Evolutionary conservation across 2,113 vertebrate genomes (phyloP).

Genomic region (Micromys minutus): DNA sequence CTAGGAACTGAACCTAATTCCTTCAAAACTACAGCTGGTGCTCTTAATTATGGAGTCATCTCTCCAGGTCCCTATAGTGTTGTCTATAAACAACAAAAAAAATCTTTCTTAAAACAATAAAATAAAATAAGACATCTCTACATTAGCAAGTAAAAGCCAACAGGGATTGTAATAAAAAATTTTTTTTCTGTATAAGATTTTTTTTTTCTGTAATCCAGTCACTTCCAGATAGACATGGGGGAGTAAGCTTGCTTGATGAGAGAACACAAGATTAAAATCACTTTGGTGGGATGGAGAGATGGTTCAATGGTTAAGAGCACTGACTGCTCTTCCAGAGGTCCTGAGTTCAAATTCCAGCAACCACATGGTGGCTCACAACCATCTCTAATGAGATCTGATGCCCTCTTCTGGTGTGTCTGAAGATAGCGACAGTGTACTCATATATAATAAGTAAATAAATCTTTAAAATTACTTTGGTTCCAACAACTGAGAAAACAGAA

Average conservation of each 20-base stretch:
- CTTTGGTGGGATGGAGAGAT: no score
- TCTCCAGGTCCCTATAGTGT: not conserved
- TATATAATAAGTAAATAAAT: no score
- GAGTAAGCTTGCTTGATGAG: not conserved
- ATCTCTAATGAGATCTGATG: no score
- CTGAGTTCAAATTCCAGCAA: no score
- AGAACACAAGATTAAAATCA: not conserved
- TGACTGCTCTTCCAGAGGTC: no score
- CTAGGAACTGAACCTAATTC: not conserved
- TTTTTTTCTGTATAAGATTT: not conserved
- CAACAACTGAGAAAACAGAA: not conserved
- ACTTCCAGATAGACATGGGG: not conserved
- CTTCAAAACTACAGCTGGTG: not conserved
- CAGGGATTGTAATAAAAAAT: not conserved
- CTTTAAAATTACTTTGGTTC: slow-evolving; percentile 25
- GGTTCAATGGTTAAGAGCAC: no score
- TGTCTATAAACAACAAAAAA: not conserved
- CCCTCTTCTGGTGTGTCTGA: no score
- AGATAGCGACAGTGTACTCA: no score
- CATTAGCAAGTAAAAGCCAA: slow-evolving; percentile 14
- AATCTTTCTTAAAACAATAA: not conserved
- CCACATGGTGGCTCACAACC: no score
- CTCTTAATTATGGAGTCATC: not conserved
- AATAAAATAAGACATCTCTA: not conserved
- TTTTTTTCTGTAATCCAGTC: not conserved